phyloP scores from a whole-genome alignment of 1,140 invertebrate species.

The Lepidurus couesii region DNA sequence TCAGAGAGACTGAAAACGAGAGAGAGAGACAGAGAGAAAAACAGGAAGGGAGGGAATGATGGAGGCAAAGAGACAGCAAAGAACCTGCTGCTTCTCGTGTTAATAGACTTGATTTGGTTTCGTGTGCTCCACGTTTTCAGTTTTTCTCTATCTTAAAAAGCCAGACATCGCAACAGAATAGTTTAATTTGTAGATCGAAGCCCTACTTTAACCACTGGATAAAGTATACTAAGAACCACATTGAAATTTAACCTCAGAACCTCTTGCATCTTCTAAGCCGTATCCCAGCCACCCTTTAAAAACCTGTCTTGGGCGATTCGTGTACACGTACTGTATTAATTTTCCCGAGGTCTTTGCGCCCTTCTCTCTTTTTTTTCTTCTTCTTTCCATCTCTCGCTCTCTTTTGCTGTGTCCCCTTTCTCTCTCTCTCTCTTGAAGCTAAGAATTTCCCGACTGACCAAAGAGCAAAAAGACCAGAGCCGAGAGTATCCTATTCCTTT shows the following conservation, averaged over 20 bases:
- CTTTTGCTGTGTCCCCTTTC: neutral
- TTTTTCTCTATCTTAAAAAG: neutral
- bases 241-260: neutral
- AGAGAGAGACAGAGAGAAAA: neutral
- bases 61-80: neutral
- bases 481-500: neutral
- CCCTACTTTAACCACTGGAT: neutral
- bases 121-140: neutral
- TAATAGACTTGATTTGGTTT: constrained; percentile 12
- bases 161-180: neutral
- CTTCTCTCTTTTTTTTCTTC: too few species aligned
- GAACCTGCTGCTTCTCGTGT: constrained; percentile 10
- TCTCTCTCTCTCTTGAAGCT: too few species aligned
- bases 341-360: too few species aligned
- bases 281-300: too few species aligned
- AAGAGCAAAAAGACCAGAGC: neutral
- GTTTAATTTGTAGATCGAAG: neutral
- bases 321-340: too few species aligned
- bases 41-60: neutral
- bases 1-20: neutral
- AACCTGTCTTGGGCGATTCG: too few species aligned
- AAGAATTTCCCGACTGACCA: too few species aligned
- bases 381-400: too few species aligned
- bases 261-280: too few species aligned
- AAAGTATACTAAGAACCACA: neutral